phyloP scores from a whole-genome alignment of 2,888 invertebrate genomes.

The Amphipyra tragopoginis region DNA sequence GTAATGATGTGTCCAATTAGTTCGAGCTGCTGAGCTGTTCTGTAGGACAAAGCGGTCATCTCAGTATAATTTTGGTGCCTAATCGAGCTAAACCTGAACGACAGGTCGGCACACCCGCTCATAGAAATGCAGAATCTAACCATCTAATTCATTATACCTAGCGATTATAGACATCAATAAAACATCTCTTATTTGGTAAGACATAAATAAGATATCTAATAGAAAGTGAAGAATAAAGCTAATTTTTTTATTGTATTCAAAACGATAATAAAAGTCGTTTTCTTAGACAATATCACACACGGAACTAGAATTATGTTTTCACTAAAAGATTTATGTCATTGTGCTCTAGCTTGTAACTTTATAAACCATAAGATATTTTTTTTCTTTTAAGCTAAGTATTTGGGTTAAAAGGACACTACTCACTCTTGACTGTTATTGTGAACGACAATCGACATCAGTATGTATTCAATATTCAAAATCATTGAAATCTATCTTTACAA shows the following conservation, averaged over 20 bases:
- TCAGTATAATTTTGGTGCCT: slow-evolving; percentile 64
- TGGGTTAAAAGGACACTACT: too few species aligned
- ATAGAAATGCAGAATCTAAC: slow-evolving; percentile 43
- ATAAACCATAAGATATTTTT: too few species aligned
- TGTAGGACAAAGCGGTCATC: slow-evolving; percentile 67
- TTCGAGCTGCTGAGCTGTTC: slow-evolving; percentile 32
- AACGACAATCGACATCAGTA: not conserved
- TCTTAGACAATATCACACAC: slow-evolving; percentile 10
- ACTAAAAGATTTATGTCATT: slow-evolving; percentile 16
- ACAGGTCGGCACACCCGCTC: slow-evolving; percentile 59
- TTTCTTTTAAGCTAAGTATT: too few species aligned
- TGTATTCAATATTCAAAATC: slow-evolving; percentile 43
- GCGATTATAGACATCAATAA: slow-evolving; percentile 32
- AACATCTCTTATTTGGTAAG: slow-evolving; percentile 37
- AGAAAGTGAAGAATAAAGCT: slow-evolving; percentile 30
- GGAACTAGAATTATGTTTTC: slow-evolving; percentile 27
- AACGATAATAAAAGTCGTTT: slow-evolving; percentile 4
- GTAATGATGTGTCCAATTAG: slow-evolving; percentile 59
- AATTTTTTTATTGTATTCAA: slow-evolving; percentile 30
- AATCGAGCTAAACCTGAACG: slow-evolving; percentile 62
- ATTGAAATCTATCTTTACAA: slow-evolving; percentile 46
- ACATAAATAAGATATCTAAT: slow-evolving; percentile 32
- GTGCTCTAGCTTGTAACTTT: too few species aligned
- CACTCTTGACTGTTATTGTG: too few species aligned
- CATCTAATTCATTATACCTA: slow-evolving; percentile 36